phyloP scores from a whole-genome alignment of 2,888 invertebrate genomes.

The Xylota sylvarum region DNA sequence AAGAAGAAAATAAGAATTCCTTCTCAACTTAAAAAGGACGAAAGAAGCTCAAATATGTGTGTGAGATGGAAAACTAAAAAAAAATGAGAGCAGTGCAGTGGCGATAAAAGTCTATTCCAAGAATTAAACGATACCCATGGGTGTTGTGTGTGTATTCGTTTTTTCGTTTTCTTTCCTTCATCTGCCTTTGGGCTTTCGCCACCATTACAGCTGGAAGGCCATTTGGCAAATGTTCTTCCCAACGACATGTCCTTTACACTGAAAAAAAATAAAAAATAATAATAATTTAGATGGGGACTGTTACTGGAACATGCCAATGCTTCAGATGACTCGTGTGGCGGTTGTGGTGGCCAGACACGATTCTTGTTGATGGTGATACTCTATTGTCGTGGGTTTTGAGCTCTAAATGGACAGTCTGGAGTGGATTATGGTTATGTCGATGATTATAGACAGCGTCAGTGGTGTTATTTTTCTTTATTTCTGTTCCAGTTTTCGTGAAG shows the following conservation, averaged over 20 bases:
- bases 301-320: conserved; percentile 43
- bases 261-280: conserved; percentile 25
- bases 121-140: conserved; percentile 44
- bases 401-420: conserved; percentile 28
- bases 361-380: conserved; percentile 30
- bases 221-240: conserved; percentile 47
- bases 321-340: conserved; percentile 8
- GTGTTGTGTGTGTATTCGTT: conserved; percentile 7
- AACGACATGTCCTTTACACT: conserved; percentile 28
- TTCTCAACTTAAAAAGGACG: neutral
- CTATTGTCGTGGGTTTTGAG: conserved; percentile 26
- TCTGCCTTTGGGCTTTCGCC: conserved; percentile 29
- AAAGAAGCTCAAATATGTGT: conserved; percentile 8
- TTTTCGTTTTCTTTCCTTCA: neutral
- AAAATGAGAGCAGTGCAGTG: conserved; percentile 45
- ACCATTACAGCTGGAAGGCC: conserved; percentile 27
- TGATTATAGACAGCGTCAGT: conserved; percentile 7
- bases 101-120: conserved; percentile 43
- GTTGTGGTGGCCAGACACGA: conserved; percentile 13
- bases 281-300: conserved; percentile 42
- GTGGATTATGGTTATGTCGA: conserved; percentile 30
- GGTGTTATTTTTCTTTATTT: conserved; percentile 29
- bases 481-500: conserved; percentile 43
- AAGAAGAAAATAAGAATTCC: conserved; percentile 30
- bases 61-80: conserved; percentile 6